Percentiles rank a stretch among this genome's conserved stretches.
Conservation (phyloP, 2,888 invertebrate genomes). For the Brenthis hecate region DNA sequence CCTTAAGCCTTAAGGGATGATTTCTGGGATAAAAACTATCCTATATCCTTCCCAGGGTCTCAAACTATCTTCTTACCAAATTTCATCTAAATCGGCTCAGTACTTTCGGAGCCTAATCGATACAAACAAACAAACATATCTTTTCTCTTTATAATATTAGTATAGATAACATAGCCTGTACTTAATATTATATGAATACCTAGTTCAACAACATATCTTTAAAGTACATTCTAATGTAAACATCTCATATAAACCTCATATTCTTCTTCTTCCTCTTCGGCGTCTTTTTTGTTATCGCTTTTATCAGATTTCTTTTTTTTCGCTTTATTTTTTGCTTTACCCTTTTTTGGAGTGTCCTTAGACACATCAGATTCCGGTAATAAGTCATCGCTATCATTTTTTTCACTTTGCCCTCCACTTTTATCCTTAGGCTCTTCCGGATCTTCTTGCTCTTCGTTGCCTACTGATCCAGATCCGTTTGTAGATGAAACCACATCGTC, state of each 20-base stretch:
- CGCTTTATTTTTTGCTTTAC: conserved; percentile 44
- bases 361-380: conserved; percentile 37
- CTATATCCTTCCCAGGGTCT: too few species aligned
- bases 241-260: conserved; percentile 67
- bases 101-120: too few species aligned
- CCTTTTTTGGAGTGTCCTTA: conserved; percentile 50
- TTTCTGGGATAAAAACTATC: too few species aligned
- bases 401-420: conserved; percentile 48
- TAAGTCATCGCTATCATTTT: conserved; percentile 36
- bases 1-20: too few species aligned
- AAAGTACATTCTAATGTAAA: neutral
- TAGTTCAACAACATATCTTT: conserved; percentile 25
- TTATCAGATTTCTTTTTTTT: conserved; percentile 65
- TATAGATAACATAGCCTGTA: too few species aligned
- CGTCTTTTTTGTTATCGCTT: conserved; percentile 47
- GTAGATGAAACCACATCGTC: conserved; percentile 76
- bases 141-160: too few species aligned
- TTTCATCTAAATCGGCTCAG: too few species aligned
- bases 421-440: conserved; percentile 39
- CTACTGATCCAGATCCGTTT: conserved; percentile 71
- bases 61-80: too few species aligned
- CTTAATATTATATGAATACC: neutral
- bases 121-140: too few species aligned
- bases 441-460: conserved; percentile 47
- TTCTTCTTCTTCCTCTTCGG: conserved; percentile 68